Base-by-base conservation (phyloP, 1,140 invertebrate genomes). In the Drosophila lini region DNA sequence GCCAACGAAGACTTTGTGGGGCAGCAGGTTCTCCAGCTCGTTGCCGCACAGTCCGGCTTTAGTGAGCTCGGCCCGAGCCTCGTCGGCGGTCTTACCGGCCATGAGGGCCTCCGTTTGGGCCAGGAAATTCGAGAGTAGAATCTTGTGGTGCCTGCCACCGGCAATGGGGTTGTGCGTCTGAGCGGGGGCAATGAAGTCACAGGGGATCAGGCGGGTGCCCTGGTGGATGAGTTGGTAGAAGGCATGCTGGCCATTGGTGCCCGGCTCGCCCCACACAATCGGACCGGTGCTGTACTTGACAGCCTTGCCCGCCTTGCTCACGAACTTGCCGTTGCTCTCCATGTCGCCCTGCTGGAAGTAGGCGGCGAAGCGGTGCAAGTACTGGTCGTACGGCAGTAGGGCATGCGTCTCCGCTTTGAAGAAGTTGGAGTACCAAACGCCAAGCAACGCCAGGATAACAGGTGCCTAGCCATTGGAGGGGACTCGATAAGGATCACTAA, bases 321-420 rank as follows among this genome's bases (percentile, higher is more conserved):
- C 96, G 90, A 96, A 98, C 94, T 99, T 99, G 81, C 99, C 99
- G 94, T 99, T 99, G 69, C 98, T 99, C 93, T 99, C 99, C 99
- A 99, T 99, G 92, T 99, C 99, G 11, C 98, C 99, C 94, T 99
- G 99, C 94, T 99, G 99, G 93, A 99, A 99, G 93, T 99, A 99
- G 11, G 99, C 98, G 41, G 99, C 97, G 94, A 99, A 99, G 89
- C 98, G 95, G 92, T 99, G 99, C 74, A 99, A 93, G 93, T 99
- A 99, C 93, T 99, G 97, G 93, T 99, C 99, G 93, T 99, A 99
- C 0, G 99, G 99, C 42, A 99, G 93, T 1, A 99, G 94, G 8
- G 98, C 97, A 86, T 99, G 97, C 1, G 98, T 99, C 94, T 99
- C 98, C 11, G 97, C 96, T 16, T 97, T 97, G 92, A 96, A 98